Base-by-base conservation (phyloP, 2,113 vertebrate species). In the Strix aluco region DNA sequence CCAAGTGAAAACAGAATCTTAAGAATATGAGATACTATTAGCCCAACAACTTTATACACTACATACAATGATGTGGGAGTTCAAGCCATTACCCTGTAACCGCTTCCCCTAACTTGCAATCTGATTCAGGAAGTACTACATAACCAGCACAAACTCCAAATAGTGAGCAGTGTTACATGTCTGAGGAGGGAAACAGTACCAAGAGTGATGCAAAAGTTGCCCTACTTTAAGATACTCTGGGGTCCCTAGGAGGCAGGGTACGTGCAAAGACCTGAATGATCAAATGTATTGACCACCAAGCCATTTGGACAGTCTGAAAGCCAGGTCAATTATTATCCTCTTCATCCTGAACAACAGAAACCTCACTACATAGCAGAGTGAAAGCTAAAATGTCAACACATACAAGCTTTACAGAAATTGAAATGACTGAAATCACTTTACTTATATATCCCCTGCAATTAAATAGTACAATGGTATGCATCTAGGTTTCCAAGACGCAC, bases 401-500 rank as follows among this genome's bases (percentile, higher is more conserved):
- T 16, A 25, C 7, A 52, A 52, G 21, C 51, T 88, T 66, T 67
- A 81, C 34, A 3, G 10, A n/a, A 87, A 85, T 61, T 67, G 34
- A 65, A 81, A 61, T 73, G 1, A 73, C 40, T 51, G 13, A 40
- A 78, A 75, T 69, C 10, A 22, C 61, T 66, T 59, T 52, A 52
- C 38, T 54, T 80, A 6, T 11, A 55, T 22, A 79, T n/a, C 15
- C 36, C 54, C 40, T 62, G 54, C 30, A 61, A 62, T 32, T 30
- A 62, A 59, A 54, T 1, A 32, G 10, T 16, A 55, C 0, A 2
- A 55, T 22, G 9, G 30, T 11, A 36, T 13, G 12, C 2, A 0
- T 23, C 11, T 15, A 67, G 34, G n/a, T 42, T 72, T 78, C 57
- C 40, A 49, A 27, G n/a, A 23, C 15, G 38, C 61, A 61, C 26